Percentiles rank a stretch among this genome's conserved stretches.
Conservation (phyloP, 2,113 vertebrate species). For the Herpetotheres cachinnans region DNA sequence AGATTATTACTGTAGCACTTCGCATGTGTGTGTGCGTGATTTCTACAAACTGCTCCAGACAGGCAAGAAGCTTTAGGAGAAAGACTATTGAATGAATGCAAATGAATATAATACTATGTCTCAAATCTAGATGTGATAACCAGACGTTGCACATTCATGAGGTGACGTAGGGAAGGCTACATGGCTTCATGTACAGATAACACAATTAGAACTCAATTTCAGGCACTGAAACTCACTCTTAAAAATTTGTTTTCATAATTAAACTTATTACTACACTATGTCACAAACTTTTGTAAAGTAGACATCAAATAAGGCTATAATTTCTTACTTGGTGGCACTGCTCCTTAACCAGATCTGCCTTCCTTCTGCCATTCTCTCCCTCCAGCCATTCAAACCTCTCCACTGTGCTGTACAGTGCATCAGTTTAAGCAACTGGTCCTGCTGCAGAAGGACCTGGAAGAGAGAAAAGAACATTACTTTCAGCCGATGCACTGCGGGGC, state of each 20-base stretch:
- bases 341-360: neutral
- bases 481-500: neutral
- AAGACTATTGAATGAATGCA: neutral
- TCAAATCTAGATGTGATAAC: neutral
- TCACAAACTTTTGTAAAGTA: neutral
- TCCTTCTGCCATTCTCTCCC: neutral
- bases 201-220: neutral
- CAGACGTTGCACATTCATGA: neutral
- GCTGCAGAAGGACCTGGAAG: neutral
- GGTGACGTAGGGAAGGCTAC: neutral
- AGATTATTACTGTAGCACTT: neutral
- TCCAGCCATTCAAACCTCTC: neutral
- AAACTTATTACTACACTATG: neutral
- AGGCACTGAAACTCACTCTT: neutral
- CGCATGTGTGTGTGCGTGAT: neutral
- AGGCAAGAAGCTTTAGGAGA: neutral
- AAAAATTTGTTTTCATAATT: neutral
- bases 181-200: neutral
- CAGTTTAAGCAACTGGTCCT: neutral
- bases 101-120: neutral
- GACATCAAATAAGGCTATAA: neutral
- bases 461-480: neutral
- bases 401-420: neutral
- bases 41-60: neutral
- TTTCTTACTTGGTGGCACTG: neutral